Evolutionary conservation across 2,888 invertebrate species (phyloP).

Genomic region (Didymodactylos carnosus): DNA sequence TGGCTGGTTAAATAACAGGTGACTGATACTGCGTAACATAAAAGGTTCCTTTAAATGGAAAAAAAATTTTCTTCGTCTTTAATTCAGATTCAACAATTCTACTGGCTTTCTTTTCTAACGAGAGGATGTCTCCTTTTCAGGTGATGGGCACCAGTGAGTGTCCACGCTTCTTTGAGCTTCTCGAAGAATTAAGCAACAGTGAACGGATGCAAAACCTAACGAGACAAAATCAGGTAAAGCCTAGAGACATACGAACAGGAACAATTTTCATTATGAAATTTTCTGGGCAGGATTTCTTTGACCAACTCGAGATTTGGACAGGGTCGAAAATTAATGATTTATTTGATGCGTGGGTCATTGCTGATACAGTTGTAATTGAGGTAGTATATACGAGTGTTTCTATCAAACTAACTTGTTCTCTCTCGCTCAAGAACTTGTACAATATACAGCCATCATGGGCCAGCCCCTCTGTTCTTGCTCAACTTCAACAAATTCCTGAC

Average conservation of each 20-base stretch:
- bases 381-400: background rate
- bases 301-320: background rate
- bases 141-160: background rate
- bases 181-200: background rate
- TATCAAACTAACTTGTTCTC: background rate
- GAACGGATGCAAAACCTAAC: background rate
- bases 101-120: no score
- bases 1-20: no score
- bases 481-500: background rate
- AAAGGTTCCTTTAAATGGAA: no score
- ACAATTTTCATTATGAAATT: background rate
- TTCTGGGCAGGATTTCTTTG: background rate
- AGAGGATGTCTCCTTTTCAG: background rate
- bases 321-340: background rate
- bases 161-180: background rate
- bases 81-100: no score
- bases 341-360: slow-evolving; percentile 9
- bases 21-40: no score
- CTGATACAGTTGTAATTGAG: slow-evolving; percentile 7
- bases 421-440: background rate
- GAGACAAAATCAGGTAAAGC: background rate
- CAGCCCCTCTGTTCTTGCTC: background rate
- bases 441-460: background rate
- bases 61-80: no score
- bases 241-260: no score